Conservation (phyloP, 1,140 invertebrate species). For the Nasonia longicornis region DNA sequence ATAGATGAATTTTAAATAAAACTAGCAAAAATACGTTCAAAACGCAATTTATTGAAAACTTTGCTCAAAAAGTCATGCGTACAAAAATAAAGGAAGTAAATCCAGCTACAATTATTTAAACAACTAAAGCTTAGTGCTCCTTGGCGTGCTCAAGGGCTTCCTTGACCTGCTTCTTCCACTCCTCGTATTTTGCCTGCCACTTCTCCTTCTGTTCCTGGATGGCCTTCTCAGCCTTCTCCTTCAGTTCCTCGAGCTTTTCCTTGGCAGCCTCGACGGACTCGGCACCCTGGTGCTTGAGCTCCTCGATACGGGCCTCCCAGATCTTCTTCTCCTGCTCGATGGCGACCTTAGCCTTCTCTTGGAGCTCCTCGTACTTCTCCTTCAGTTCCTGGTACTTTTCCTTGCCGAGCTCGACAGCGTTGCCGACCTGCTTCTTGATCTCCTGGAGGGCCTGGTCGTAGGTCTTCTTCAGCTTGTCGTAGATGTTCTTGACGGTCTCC, state of each 20-base stretch:
- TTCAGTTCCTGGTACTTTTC: slow-evolving; percentile 12
- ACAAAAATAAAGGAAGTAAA: no score
- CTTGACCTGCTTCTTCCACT: background rate
- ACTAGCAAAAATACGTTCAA: no score
- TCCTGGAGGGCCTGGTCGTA: background rate
- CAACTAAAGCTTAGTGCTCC: no score
- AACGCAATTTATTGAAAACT: no score
- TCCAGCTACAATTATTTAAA: no score
- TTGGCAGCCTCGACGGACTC: background rate
- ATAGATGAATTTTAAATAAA: background rate
- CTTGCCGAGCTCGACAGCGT: background rate
- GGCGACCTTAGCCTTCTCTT: background rate
- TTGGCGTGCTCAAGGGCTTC: background rate
- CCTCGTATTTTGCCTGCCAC: background rate
- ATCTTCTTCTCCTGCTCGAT: background rate
- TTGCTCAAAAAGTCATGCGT: no score
- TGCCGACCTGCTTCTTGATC: background rate
- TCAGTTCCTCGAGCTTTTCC: slow-evolving; percentile 2
- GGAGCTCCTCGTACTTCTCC: slow-evolving; percentile 5
- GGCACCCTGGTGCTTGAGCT: background rate
- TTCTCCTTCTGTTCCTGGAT: background rate
- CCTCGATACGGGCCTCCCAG: slow-evolving; percentile 1
- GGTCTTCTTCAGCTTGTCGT: background rate
- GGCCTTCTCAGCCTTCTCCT: background rate
- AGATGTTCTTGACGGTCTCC: background rate